Evolutionary conservation across 2,797 vertebrate species (phyloP).

Genomic region (Tangara arthus): DNA sequence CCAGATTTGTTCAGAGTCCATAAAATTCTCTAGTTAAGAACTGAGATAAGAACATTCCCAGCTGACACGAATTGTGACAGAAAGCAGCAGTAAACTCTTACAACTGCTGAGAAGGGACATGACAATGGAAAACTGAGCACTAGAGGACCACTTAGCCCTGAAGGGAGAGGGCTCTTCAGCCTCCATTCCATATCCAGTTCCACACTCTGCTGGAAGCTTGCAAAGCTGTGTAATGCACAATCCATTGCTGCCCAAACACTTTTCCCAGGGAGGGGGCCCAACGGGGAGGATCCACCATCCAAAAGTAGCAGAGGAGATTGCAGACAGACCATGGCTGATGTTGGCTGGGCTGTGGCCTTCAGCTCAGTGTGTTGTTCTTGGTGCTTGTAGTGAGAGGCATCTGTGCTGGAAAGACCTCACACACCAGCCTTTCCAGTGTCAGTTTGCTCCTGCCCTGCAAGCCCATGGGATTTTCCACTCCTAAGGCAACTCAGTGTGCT

Average conservation of each 20-base stretch:
- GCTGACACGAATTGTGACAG: not conserved
- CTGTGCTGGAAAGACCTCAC: not conserved
- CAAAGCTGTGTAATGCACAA: not conserved
- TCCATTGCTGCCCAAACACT: not conserved
- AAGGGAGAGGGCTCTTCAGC: not conserved
- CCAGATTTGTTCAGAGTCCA: not conserved
- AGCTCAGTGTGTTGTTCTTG: not conserved
- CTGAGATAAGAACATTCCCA: not conserved
- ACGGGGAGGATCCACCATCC: not conserved
- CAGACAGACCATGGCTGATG: not conserved
- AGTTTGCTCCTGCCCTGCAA: not conserved
- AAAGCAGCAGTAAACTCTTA: not conserved
- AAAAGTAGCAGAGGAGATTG: not conserved
- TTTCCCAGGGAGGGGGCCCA: not conserved
- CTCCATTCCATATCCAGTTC: not conserved
- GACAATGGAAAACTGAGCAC: not conserved
- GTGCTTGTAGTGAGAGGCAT: not conserved
- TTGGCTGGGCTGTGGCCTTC: not conserved
- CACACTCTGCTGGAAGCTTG: not conserved
- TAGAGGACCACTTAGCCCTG: not conserved
- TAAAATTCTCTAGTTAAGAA: not conserved
- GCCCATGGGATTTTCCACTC: not conserved
- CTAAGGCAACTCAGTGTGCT: rapidly evolving
- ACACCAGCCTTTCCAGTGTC: not conserved
- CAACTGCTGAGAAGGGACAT: rapidly evolving